phyloP scores from a whole-genome alignment of 2,113 vertebrate genomes.

The Cololabis saira region DNA sequence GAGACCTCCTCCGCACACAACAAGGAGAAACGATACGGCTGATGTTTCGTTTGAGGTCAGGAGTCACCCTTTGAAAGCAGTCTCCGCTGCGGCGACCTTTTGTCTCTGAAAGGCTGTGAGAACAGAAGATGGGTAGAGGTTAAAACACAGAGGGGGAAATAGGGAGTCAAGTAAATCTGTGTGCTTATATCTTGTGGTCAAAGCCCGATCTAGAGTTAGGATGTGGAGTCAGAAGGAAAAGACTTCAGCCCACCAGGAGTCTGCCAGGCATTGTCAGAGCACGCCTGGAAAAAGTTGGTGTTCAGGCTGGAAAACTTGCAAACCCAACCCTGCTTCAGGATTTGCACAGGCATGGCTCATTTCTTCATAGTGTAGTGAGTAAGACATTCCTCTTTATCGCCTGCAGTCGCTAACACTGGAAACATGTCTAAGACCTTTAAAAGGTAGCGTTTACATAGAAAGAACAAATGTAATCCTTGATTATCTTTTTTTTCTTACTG shows the following conservation, averaged over 20 bases:
- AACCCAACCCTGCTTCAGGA: constrained; percentile 53
- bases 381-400: constrained; percentile 55
- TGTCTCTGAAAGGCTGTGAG: constrained; percentile 30
- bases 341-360: constrained; percentile 61
- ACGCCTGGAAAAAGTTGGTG: constrained; percentile 73
- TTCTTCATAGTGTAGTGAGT: constrained; percentile 69
- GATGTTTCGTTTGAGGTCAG: constrained; percentile 29
- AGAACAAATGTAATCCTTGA: constrained; percentile 15
- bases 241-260: constrained; percentile 40
- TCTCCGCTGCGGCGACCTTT: constrained; percentile 16
- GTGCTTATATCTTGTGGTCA: constrained; percentile 5
- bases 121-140: constrained; percentile 15
- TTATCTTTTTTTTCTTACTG: not conserved
- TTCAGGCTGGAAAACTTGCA: constrained; percentile 67
- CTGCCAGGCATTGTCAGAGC: constrained; percentile 62
- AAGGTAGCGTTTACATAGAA: constrained; percentile 20
- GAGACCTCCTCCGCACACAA: constrained; percentile 26
- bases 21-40: constrained; percentile 28
- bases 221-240: constrained; percentile 53
- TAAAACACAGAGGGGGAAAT: not conserved
- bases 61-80: constrained; percentile 32
- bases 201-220: constrained; percentile 23
- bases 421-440: constrained; percentile 8
- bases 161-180: not conserved
- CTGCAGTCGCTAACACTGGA: constrained; percentile 33